A percentile compares a stretch with the other conserved stretches of the same genome.
Conservation (phyloP, 1,140 invertebrate genomes). For the Heliothis subflexa region DNA sequence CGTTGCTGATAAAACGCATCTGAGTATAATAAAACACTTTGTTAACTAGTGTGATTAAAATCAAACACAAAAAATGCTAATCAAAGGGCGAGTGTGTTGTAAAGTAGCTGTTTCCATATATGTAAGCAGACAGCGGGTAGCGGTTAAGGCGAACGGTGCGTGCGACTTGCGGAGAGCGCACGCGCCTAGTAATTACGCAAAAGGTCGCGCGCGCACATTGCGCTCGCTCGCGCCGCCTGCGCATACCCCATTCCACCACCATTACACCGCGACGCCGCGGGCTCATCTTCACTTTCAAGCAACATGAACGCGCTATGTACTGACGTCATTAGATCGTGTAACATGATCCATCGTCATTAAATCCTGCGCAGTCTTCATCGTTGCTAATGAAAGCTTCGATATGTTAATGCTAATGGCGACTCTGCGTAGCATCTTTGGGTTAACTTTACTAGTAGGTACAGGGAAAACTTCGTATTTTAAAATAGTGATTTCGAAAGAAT, state of each 20-base stretch:
- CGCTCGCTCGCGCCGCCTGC: constrained; percentile 67
- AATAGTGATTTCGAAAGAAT: too few species aligned
- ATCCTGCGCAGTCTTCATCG: background rate
- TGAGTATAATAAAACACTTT: constrained; percentile 52
- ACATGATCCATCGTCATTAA: constrained; percentile 5
- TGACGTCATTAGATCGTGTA: constrained; percentile 31
- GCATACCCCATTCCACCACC: constrained; percentile 31
- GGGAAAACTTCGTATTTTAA: too few species aligned
- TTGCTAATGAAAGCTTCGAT: background rate
- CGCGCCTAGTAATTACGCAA: constrained; percentile 78
- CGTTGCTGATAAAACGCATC: constrained; percentile 8
- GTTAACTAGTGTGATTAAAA: constrained; percentile 69
- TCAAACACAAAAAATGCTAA: constrained; percentile 73
- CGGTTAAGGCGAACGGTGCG: constrained; percentile 59
- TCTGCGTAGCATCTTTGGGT: background rate
- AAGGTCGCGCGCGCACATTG: constrained; percentile 83
- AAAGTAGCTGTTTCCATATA: constrained; percentile 65
- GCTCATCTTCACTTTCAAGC: constrained; percentile 41
- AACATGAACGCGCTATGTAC: constrained; percentile 8
- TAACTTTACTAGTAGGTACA: background rate
- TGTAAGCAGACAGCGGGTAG: constrained; percentile 52
- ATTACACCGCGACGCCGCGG: constrained; percentile 32
- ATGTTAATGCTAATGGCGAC: background rate
- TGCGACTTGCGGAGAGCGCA: constrained; percentile 58
- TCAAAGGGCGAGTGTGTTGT: constrained; percentile 63